A percentile compares a stretch with the other conserved stretches of the same genome.
These are phyloP conservation scores for Ellobium chinense DNA, from an alignment of 2,888 invertebrate species.

Conservation along the genomic window DNA sequence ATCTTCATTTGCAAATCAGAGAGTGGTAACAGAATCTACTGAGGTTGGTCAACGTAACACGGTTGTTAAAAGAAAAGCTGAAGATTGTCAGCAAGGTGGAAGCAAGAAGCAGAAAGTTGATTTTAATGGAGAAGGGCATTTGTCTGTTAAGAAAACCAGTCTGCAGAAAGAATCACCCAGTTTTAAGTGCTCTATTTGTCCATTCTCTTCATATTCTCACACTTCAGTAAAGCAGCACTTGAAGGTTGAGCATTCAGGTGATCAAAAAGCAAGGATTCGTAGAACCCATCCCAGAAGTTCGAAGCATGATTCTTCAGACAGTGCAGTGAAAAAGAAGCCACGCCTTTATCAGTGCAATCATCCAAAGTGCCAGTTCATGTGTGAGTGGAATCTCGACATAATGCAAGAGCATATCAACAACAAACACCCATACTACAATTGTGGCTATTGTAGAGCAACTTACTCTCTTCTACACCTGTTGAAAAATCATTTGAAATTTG, in stretches of 20 bases:
- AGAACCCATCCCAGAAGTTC: not conserved
- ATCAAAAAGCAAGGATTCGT: not conserved
- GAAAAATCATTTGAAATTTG: slow-evolving; percentile 10
- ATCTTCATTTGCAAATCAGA: not conserved
- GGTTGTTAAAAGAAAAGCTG: not conserved
- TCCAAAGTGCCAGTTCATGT: slow-evolving; percentile 7
- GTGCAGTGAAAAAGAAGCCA: not conserved
- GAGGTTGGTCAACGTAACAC: not conserved
- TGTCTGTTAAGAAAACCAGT: not conserved
- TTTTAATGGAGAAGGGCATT: too few species aligned
- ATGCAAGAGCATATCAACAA: slow-evolving; percentile 18
- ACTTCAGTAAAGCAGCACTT: not conserved
- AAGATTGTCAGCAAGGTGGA: not conserved
- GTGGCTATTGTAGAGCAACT: slow-evolving; percentile 27
- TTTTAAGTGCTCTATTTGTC: not conserved
- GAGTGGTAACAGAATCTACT: too few species aligned
- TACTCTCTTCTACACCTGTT: not conserved
- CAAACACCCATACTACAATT: slow-evolving; percentile 4
- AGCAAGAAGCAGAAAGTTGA: not conserved
- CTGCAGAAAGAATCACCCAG: not conserved
- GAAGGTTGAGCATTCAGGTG: slow-evolving; percentile 9
- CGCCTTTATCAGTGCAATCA: slow-evolving; percentile 1
- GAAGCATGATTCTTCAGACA: not conserved
- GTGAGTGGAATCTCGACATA: slow-evolving; percentile 1
- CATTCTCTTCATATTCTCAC: slow-evolving; percentile 2